Conservation (phyloP, 2,113 vertebrate species). For the Melanocharis versteri region DNA sequence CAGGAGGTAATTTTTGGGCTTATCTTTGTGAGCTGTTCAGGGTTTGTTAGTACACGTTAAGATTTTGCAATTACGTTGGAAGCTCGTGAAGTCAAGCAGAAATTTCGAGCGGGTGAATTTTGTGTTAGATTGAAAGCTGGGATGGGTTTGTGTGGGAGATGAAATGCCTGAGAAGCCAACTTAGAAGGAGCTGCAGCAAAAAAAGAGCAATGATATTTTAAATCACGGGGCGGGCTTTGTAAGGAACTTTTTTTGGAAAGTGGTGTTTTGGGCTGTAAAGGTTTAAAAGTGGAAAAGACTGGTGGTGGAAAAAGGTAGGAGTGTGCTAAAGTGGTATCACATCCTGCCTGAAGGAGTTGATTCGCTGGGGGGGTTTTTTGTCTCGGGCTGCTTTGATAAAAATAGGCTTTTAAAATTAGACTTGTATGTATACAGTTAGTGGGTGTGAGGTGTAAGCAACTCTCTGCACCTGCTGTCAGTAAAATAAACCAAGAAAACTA, state of each 20-base stretch:
- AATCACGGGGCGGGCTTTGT: neutral
- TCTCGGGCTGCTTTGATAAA: neutral
- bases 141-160: neutral
- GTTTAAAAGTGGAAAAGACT: neutral
- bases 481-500: neutral
- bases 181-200: neutral
- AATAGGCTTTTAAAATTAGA: conserved; percentile 47
- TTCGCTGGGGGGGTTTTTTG: neutral
- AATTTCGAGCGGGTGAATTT: neutral
- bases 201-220: neutral
- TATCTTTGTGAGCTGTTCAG: neutral
- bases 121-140: neutral
- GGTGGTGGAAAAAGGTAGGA: neutral
- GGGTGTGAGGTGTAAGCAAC: neutral
- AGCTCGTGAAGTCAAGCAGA: neutral
- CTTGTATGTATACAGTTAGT: neutral
- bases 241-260: neutral
- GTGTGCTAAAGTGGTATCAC: neutral
- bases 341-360: neutral
- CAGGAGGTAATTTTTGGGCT: neutral
- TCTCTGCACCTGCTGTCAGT: neutral
- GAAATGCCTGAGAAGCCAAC: neutral
- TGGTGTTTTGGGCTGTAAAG: neutral
- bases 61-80: neutral
- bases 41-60: neutral